A percentile compares a stretch with the other conserved stretches of the same genome.
Conservation (phyloP, 2,888 invertebrate species). For the Acrobasis repandana region DNA sequence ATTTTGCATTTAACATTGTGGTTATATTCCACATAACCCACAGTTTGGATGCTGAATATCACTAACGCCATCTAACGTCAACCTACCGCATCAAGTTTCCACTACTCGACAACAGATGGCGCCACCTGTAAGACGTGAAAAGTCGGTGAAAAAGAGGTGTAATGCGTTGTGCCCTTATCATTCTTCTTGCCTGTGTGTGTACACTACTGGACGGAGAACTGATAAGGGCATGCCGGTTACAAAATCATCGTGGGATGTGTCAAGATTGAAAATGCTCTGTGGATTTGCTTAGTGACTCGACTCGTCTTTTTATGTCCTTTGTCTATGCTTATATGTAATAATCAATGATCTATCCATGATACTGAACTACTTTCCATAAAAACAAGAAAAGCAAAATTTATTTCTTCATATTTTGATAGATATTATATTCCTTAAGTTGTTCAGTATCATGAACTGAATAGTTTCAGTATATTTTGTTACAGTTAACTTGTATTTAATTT, state of each 20-base stretch:
- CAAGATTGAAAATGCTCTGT: neutral
- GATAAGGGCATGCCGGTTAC: conserved; percentile 94
- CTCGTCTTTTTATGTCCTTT: no score
- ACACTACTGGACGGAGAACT: conserved; percentile 98
- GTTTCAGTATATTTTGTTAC: no score
- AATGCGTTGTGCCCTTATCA: conserved; percentile 91
- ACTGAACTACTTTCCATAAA: no score
- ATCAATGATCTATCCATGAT: no score
- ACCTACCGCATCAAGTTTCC: conserved; percentile 27
- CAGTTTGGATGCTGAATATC: conserved; percentile 49
- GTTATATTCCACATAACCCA: conserved; percentile 34
- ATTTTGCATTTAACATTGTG: conserved; percentile 54
- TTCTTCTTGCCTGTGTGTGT: conserved; percentile 93
- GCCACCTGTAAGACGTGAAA: conserved; percentile 11
- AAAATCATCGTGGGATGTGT: conserved; percentile 37
- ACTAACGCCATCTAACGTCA: conserved; percentile 39
- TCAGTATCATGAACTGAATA: no score
- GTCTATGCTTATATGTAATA: no score
- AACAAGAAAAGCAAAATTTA: no score
- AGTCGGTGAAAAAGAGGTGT: conserved; percentile 34
- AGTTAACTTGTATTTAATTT: no score
- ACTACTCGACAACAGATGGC: conserved; percentile 52
- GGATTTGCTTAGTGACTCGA: no score
- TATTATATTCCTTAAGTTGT: no score
- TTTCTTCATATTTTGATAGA: no score